phyloP scores from a whole-genome alignment of 2,113 vertebrate species.

The Caretta caretta region DNA sequence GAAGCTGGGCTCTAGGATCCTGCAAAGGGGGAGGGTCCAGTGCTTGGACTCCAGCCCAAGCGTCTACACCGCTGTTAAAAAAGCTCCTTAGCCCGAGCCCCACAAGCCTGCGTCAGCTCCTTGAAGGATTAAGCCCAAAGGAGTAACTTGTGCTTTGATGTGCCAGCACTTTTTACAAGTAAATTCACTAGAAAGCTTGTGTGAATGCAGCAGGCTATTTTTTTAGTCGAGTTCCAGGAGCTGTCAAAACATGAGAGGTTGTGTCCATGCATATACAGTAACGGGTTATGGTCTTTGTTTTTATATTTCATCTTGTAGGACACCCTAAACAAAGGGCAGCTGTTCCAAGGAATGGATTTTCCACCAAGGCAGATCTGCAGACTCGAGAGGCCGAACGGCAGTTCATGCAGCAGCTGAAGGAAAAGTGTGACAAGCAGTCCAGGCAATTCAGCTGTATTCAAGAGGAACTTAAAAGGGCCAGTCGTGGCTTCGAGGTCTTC shows the following conservation, averaged over 20 bases:
- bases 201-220: background rate
- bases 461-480: conserved; percentile 83
- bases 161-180: background rate
- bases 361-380: conserved; percentile 78
- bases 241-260: background rate
- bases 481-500: conserved; percentile 87
- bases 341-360: conserved; percentile 77
- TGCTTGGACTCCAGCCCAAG: background rate
- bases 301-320: conserved; percentile 71
- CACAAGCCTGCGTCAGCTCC: background rate
- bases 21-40: background rate
- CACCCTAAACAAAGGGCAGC: conserved; percentile 80
- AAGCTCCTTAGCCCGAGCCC: background rate
- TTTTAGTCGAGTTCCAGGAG: background rate
- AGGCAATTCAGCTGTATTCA: conserved; percentile 81
- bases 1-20: background rate
- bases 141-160: background rate
- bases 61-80: background rate
- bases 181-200: background rate
- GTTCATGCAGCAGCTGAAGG: conserved; percentile 85
- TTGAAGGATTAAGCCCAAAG: background rate
- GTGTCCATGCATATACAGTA: background rate
- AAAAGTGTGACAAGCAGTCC: conserved; percentile 88
- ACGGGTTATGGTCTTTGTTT: background rate
- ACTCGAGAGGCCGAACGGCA: conserved; percentile 84